Conservation (phyloP, 2,888 invertebrate genomes). For the Digitonthophagus gazella region DNA sequence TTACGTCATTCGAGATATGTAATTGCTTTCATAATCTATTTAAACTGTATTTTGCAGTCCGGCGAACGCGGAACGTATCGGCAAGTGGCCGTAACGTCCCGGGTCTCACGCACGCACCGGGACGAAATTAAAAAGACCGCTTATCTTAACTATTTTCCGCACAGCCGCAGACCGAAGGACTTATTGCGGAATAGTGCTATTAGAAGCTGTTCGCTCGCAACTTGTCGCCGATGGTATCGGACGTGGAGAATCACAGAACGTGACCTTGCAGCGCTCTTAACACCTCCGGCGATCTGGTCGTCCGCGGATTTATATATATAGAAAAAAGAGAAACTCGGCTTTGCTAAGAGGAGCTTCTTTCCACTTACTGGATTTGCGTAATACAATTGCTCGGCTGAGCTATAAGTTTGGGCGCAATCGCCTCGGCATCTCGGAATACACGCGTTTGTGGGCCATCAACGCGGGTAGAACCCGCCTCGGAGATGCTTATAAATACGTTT, state of each 20-base stretch:
- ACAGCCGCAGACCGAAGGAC: slow-evolving; percentile 42
- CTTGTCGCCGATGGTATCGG: slow-evolving; percentile 50
- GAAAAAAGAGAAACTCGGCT: slow-evolving; percentile 11
- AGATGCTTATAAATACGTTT: slow-evolving; percentile 13
- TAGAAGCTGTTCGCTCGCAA: slow-evolving; percentile 47
- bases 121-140: slow-evolving; percentile 34
- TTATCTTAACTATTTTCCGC: slow-evolving; percentile 46
- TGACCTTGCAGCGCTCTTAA: slow-evolving; percentile 50
- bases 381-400: not conserved
- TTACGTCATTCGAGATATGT: slow-evolving; percentile 12
- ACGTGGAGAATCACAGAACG: slow-evolving; percentile 47
- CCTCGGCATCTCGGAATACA: slow-evolving; percentile 1
- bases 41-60: slow-evolving; percentile 6
- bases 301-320: slow-evolving; percentile 25
- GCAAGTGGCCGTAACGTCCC: slow-evolving; percentile 19
- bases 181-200: slow-evolving; percentile 47
- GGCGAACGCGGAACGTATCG: slow-evolving; percentile 17
- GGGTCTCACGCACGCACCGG: slow-evolving; percentile 41
- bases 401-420: slow-evolving; percentile 1
- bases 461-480: not conserved
- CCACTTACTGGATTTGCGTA: slow-evolving; percentile 5
- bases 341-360: slow-evolving; percentile 5
- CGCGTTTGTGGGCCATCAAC: slow-evolving; percentile 8
- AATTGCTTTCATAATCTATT: slow-evolving; percentile 17
- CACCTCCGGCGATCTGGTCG: slow-evolving; percentile 44